These are phyloP conservation scores for Hydrotaea diabolus DNA, from an alignment of 2,888 invertebrate genomes.

Conservation along the genomic window DNA sequence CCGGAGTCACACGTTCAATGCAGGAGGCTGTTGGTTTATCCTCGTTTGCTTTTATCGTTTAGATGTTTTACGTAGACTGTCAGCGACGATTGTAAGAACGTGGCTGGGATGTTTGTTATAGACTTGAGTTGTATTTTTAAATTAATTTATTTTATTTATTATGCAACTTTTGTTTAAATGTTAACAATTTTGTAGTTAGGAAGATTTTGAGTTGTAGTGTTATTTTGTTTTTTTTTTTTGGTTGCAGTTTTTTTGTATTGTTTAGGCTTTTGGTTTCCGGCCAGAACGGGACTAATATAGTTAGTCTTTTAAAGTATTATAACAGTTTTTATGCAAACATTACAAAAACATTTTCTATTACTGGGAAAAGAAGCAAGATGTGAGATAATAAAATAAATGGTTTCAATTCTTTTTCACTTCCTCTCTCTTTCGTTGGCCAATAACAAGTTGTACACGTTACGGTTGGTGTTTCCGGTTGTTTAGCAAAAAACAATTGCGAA, in stretches of 20 bases:
- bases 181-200: constrained; percentile 20
- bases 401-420: too few relatives aligned
- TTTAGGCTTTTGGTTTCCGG: background rate
- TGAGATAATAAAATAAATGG: too few relatives aligned
- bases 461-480: constrained; percentile 6
- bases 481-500: background rate
- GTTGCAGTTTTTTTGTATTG: background rate
- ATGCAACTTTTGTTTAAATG: background rate
- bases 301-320: background rate
- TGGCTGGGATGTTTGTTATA: background rate
- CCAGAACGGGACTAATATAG: background rate
- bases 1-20: too few relatives aligned
- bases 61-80: background rate
- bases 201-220: constrained; percentile 8
- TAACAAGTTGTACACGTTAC: background rate
- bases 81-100: background rate
- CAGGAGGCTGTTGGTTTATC: background rate
- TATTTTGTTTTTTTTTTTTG: background rate
- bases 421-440: background rate
- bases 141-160: background rate
- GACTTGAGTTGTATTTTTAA: background rate
- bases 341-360: background rate
- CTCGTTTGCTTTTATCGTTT: background rate
- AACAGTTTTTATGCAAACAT: background rate
- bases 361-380: background rate